Base-by-base conservation (phyloP, 2,113 vertebrate genomes). In the Plectropomus leopardus region DNA sequence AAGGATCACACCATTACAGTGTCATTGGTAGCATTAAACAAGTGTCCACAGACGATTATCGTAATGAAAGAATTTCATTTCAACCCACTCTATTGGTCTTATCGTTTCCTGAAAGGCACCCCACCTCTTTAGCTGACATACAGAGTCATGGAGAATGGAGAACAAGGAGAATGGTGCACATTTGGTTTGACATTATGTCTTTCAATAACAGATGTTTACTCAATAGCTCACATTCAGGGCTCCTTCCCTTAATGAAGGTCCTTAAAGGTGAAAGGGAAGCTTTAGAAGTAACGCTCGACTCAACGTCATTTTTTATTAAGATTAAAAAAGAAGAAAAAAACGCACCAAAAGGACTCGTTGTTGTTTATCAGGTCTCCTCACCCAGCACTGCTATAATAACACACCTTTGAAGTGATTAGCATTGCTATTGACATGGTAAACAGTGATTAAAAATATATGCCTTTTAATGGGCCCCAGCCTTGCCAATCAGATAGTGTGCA, bases 401-500 rank as follows among this genome's bases (percentile, higher is more conserved):
- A 44, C 36, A 75, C 58, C 48, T 73, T 58, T 42, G 57, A 79
- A 72, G 78, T 64, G 78, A 88, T 89, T 86, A 85, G 68, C 88
- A 81, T 89, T 77, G 72, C 69, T 83, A 84, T 85, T 87, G 84
- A 91, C 86, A 82, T 68, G 73, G 70, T 87, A 89, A 89, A 88
- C 79, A 89, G 66, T 85, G 76, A 77, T 92, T 89, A 82, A 88
- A 90, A 89, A 90, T 82, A 87, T 88, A 83, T 83, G 45, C 72
- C 61, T 88, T 82, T 88, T 82, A 87, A 88, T 87, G 78, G 90
- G 59, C 58, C 45, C 23, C 24, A 50, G 86, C 59, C 47, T 71
- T 86, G 80, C 86, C 91, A 85, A 92, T 93, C 88, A 90, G 90
- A 90, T 89, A 90, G 82, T 26, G 68, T 51, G 75, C 77, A 57